These are phyloP conservation scores for Acleris holmiana DNA, from an alignment of 2,888 invertebrate species.

Conservation along the genomic window DNA sequence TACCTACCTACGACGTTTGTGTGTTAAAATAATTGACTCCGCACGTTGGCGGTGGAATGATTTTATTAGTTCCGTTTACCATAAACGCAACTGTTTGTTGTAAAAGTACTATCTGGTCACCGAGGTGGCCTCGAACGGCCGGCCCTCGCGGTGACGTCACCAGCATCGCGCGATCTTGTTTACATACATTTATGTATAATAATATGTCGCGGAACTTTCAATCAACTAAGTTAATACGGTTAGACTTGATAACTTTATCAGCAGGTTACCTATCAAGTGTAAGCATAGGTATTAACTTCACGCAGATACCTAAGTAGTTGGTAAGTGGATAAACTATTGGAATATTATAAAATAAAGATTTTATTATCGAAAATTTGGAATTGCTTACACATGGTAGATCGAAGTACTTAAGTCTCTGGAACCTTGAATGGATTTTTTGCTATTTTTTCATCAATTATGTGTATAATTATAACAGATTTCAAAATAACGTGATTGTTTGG, in stretches of 20 bases:
- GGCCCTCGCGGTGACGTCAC: slow-evolving; percentile 17
- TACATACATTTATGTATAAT: not conserved
- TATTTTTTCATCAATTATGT: no score
- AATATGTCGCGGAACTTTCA: slow-evolving; percentile 9
- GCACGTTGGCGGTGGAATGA: no score
- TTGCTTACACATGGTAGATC: not conserved
- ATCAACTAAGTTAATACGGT: slow-evolving; percentile 18
- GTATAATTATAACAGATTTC: no score
- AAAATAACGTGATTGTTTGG: no score
- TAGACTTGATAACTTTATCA: no score
- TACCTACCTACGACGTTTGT: no score
- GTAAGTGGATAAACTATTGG: slow-evolving; percentile 9
- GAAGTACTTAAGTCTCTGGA: no score
- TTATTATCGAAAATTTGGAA: not conserved
- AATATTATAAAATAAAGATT: not conserved
- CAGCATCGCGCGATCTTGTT: slow-evolving; percentile 28
- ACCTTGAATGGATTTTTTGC: no score
- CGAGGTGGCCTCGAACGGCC: not conserved
- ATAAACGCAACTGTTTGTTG: not conserved
- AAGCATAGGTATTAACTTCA: slow-evolving; percentile 11
- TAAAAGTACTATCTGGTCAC: not conserved
- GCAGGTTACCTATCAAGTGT: no score
- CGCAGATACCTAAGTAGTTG: no score
- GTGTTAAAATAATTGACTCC: no score
- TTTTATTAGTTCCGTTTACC: no score